Conservation (phyloP, 2,797 vertebrate species). For the Pseudopleuronectes americanus region DNA sequence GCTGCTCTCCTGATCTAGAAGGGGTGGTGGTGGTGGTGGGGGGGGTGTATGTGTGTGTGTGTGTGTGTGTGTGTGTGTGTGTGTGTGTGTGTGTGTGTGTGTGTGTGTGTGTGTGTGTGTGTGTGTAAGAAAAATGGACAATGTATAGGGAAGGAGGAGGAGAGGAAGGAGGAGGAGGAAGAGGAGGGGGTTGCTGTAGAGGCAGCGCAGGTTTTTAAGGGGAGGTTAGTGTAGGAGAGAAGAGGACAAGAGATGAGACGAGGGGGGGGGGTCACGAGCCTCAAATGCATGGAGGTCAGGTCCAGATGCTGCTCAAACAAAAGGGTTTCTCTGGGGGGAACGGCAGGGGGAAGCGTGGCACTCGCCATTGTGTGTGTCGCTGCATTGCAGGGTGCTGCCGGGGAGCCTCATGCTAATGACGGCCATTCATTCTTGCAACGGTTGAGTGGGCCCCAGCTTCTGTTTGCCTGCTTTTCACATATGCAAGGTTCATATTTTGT, state of each 20-base stretch:
- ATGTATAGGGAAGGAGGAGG: constrained; percentile 55
- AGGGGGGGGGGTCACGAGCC: constrained; percentile 83
- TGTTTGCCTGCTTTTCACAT: constrained; percentile 66
- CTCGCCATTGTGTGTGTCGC: constrained; percentile 89
- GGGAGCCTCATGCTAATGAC: constrained; percentile 94
- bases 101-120: constrained; percentile 37
- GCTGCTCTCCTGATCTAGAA: constrained; percentile 77
- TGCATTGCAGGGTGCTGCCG: constrained; percentile 97
- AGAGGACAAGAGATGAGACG: constrained; percentile 28
- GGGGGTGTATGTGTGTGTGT: constrained; percentile 37
- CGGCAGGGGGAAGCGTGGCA: constrained; percentile 91
- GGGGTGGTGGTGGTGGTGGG: constrained; percentile 16
- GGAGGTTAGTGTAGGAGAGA: constrained; percentile 52
- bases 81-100: not conserved
- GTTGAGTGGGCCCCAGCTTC: constrained; percentile 78
- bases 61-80: not conserved
- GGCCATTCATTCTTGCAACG: constrained; percentile 90
- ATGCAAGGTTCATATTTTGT: constrained; percentile 59
- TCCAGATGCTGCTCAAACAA: constrained; percentile 96
- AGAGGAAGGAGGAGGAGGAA: constrained; percentile 9
- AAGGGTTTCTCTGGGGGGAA: constrained; percentile 90
- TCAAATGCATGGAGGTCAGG: constrained; percentile 90
- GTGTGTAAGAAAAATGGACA: constrained; percentile 45
- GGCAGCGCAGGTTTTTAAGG: constrained; percentile 68
- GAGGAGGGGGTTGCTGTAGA: constrained; percentile 44